Conservation (phyloP, 1,140 invertebrate species). For the Zaprionus africanus region DNA sequence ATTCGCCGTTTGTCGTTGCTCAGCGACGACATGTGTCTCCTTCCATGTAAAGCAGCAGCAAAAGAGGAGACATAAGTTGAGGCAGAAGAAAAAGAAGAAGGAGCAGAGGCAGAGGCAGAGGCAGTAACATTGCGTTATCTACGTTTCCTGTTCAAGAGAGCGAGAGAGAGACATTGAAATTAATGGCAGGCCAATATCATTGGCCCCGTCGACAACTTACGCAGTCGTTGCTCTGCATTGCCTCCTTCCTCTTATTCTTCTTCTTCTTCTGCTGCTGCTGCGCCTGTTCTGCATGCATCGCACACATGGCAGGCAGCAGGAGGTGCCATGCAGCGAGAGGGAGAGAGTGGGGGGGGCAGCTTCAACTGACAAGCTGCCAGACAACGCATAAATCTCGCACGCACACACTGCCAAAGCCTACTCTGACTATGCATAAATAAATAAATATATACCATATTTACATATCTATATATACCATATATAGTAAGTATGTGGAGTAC, state of each 20-base stretch:
- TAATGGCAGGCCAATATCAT: slow-evolving; percentile 61
- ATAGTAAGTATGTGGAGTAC: too few species aligned
- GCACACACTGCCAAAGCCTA: slow-evolving; percentile 18
- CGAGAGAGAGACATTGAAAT: slow-evolving; percentile 52
- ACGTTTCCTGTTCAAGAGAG: slow-evolving; percentile 66
- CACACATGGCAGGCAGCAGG: slow-evolving; percentile 47
- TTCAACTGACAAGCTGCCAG: slow-evolving; percentile 53
- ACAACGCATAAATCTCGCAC: slow-evolving; percentile 58
- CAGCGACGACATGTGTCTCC: slow-evolving; percentile 23
- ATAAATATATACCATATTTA: slow-evolving; percentile 6
- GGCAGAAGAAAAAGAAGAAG: slow-evolving; percentile 1
- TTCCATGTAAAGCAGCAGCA: slow-evolving; percentile 13
- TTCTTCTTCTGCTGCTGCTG: neutral
- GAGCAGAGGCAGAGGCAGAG: neutral
- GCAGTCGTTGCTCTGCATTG: slow-evolving; percentile 12
- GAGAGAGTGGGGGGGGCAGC: slow-evolving; percentile 9
- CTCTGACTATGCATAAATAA: slow-evolving; percentile 10
- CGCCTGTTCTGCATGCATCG: slow-evolving; percentile 56
- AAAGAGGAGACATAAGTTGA: neutral
- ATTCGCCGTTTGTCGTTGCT: slow-evolving; percentile 29
- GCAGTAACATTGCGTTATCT: slow-evolving; percentile 61
- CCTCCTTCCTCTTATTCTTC: neutral
- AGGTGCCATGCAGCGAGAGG: slow-evolving; percentile 8
- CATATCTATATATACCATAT: neutral
- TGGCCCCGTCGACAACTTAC: slow-evolving; percentile 23